Evolutionary conservation across 2,888 invertebrate species (phyloP).

Genomic region (Tridacna gigas): DNA sequence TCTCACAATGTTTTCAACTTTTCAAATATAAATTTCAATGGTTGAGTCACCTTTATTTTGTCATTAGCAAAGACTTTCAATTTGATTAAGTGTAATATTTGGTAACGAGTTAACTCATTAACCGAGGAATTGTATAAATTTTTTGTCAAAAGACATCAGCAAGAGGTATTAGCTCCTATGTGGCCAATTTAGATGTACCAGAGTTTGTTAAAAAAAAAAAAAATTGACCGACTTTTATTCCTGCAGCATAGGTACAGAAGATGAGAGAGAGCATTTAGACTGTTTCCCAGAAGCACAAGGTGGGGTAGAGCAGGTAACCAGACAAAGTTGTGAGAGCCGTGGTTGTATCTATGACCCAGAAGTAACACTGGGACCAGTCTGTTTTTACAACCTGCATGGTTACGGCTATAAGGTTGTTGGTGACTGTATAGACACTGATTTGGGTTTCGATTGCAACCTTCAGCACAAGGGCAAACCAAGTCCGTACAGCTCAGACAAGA

Average conservation of each 20-base stretch:
- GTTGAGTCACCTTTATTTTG: no score
- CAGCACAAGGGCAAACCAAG: conserved; percentile 52
- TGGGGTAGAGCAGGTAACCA: conserved; percentile 63
- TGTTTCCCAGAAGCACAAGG: conserved; percentile 74
- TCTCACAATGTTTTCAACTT: no score
- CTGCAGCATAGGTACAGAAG: conserved; percentile 3
- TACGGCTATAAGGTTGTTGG: conserved; percentile 68
- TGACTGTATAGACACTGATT: conserved; percentile 43
- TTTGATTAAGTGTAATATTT: no score
- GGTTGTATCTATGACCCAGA: conserved; percentile 66
- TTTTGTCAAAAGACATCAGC: no score
- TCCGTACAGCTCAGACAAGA: conserved; percentile 52
- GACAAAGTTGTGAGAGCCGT: conserved; percentile 64
- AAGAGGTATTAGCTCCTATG: no score
- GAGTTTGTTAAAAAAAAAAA: no score
- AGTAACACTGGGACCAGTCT: conserved; percentile 58
- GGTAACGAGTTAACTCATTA: no score
- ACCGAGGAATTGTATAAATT: no score
- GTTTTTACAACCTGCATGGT: conserved; percentile 62
- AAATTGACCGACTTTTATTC: neutral
- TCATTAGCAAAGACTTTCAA: no score
- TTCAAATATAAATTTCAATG: no score
- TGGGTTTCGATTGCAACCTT: conserved; percentile 61
- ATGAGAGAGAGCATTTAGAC: conserved; percentile 57
- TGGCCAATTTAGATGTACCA: no score